Conservation (phyloP, 2,797 vertebrate genomes). For the Pseudomugil gertrudae region DNA sequence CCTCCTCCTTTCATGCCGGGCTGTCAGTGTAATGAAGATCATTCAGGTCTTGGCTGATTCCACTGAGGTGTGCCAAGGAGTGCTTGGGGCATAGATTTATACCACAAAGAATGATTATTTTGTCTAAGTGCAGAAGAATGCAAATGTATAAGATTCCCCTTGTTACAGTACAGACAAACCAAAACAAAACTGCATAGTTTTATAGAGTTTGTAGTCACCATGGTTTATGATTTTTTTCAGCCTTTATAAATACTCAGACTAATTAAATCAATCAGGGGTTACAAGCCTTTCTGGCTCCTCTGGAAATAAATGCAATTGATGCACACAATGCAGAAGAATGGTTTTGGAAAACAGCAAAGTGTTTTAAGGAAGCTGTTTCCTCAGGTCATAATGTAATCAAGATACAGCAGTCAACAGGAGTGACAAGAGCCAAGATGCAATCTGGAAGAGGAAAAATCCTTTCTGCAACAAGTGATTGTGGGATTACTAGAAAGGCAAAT, state of each 20-base stretch:
- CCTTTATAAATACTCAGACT: background rate
- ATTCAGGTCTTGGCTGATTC: constrained; percentile 56
- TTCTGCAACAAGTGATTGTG: background rate
- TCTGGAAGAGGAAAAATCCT: background rate
- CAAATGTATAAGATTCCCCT: background rate
- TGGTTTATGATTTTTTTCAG: background rate
- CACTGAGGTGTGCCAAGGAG: constrained; percentile 59
- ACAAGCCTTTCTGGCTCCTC: background rate
- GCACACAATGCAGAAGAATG: constrained; percentile 3
- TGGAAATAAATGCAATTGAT: background rate
- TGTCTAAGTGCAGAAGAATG: constrained; percentile 7
- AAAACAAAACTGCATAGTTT: no score
- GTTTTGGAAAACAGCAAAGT: background rate
- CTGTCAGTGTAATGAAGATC: constrained; percentile 57
- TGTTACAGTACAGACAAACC: background rate
- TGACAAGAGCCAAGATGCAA: background rate
- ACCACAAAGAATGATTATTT: constrained; percentile 28
- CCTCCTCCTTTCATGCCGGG: constrained; percentile 56
- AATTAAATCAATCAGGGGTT: background rate
- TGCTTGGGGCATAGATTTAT: constrained; percentile 26
- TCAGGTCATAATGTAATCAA: background rate
- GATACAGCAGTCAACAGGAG: background rate
- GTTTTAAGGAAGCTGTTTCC: background rate
- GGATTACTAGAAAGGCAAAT: background rate
- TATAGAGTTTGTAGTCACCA: background rate